Conservation (phyloP, 2,888 invertebrate genomes). For the Thymelicus sylvestris region DNA sequence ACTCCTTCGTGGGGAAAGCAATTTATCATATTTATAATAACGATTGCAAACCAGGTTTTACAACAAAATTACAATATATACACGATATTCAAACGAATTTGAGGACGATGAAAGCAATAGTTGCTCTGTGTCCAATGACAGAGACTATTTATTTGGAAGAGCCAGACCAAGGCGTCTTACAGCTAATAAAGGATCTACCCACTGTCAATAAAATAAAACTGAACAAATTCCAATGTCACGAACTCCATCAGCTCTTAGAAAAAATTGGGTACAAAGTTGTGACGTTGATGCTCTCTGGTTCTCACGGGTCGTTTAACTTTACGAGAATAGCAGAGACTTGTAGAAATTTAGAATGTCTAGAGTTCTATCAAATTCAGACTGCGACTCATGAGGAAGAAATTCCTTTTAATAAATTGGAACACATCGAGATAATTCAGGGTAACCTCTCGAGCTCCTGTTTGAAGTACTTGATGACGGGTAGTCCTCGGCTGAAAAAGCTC, state of each 20-base stretch:
- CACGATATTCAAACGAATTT: slow-evolving; percentile 87
- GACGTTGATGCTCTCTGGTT: slow-evolving; percentile 85
- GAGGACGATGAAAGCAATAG: slow-evolving; percentile 85
- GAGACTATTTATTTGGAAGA: slow-evolving; percentile 88
- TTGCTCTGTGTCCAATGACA: slow-evolving; percentile 85
- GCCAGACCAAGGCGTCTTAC: slow-evolving; percentile 83
- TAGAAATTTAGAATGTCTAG: slow-evolving; percentile 85
- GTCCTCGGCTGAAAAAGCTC: slow-evolving; percentile 85
- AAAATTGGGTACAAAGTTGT: slow-evolving; percentile 81
- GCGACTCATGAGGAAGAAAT: slow-evolving; percentile 83
- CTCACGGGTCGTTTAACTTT: slow-evolving; percentile 84
- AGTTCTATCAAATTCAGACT: slow-evolving; percentile 87
- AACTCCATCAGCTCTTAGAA: slow-evolving; percentile 84
- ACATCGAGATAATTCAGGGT: slow-evolving; percentile 88
- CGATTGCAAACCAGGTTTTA: slow-evolving; percentile 80
- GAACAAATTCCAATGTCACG: slow-evolving; percentile 86
- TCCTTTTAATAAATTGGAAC: slow-evolving; percentile 86
- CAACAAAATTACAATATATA: slow-evolving; percentile 87
- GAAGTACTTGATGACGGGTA: slow-evolving; percentile 85
- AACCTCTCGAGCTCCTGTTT: slow-evolving; percentile 84
- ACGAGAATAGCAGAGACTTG: slow-evolving; percentile 85
- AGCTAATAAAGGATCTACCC: slow-evolving; percentile 75
- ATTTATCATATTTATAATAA: slow-evolving; percentile 83
- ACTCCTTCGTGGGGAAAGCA: slow-evolving; percentile 88
- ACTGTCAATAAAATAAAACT: slow-evolving; percentile 85